These are phyloP conservation scores for Potamarius usumacintae DNA, from an alignment of 2,113 vertebrate species.

Conservation along the genomic window DNA sequence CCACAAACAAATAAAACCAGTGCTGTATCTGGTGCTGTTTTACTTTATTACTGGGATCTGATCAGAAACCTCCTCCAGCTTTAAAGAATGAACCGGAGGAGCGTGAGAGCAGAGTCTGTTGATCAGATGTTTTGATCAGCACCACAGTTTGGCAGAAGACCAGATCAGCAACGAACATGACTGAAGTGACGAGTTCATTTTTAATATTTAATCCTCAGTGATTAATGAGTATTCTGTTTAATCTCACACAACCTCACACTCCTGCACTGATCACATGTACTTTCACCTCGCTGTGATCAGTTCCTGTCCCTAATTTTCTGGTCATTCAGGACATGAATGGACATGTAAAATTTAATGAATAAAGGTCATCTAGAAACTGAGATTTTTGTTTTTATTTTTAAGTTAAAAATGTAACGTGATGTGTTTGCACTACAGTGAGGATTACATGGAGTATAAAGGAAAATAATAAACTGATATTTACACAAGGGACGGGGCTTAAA, in stretches of 20 bases:
- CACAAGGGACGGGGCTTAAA: neutral
- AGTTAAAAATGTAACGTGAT: too few species aligned
- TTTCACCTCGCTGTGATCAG: too few species aligned
- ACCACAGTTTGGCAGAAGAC: too few species aligned
- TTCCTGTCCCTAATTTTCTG: neutral
- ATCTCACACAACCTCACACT: neutral
- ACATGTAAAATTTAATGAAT: too few species aligned
- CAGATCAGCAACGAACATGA: too few species aligned
- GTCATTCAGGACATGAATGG: too few species aligned
- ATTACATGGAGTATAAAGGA: neutral
- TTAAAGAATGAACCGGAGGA: too few species aligned
- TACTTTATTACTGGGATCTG: neutral
- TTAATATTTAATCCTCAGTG: neutral
- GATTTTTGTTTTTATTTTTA: neutral
- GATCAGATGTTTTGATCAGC: neutral
- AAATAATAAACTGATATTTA: neutral
- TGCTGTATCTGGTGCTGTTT: neutral
- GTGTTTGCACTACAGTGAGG: neutral
- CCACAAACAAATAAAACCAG: neutral
- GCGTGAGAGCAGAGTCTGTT: neutral
- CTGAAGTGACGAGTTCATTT: too few species aligned
- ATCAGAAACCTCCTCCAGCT: neutral
- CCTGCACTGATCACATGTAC: too few species aligned
- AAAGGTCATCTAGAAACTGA: neutral
- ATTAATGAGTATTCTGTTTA: neutral